Conservation (phyloP, 2,888 invertebrate genomes). For the Drosophila nigricruria region DNA sequence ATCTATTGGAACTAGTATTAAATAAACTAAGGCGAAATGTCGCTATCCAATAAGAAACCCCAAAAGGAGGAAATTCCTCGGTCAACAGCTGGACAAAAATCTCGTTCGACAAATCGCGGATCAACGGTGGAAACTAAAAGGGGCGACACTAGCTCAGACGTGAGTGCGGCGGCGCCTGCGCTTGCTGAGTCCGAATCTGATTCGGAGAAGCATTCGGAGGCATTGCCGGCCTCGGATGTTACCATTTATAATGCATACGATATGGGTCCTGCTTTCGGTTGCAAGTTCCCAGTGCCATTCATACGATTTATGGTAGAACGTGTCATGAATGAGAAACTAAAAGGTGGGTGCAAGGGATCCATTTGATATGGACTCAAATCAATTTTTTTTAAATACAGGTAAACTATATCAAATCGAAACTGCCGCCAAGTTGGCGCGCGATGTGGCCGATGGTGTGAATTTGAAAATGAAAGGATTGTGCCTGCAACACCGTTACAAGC, state of each 20-base stretch:
- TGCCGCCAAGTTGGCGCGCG: slow-evolving; percentile 61
- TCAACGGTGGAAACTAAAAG: not conserved
- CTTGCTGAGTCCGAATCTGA: slow-evolving; percentile 18
- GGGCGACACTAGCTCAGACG: not conserved
- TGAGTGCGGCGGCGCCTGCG: fast-evolving
- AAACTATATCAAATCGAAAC: slow-evolving; percentile 50
- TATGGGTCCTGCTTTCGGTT: slow-evolving; percentile 67
- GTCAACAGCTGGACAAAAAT: not conserved
- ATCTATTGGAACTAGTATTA: not conserved
- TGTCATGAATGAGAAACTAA: slow-evolving; percentile 25
- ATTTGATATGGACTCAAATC: not conserved
- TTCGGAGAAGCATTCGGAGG: slow-evolving; percentile 27
- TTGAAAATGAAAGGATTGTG: slow-evolving; percentile 44
- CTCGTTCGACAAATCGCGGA: not conserved
- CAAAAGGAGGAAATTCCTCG: not conserved
- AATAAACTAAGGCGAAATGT: slow-evolving; percentile 26
- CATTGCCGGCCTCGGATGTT: slow-evolving; percentile 54
- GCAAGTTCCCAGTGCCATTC: slow-evolving; percentile 58
- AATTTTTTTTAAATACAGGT: slow-evolving; percentile 1
- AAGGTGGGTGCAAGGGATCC: slow-evolving; percentile 14
- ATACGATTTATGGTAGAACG: slow-evolving; percentile 49
- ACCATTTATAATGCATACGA: slow-evolving; percentile 57
- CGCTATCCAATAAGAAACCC: slow-evolving; percentile 9
- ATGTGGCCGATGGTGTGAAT: slow-evolving; percentile 57
- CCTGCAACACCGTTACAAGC: slow-evolving; percentile 53